Conservation (phyloP, 1,140 invertebrate species). For the Drosophila ironensis region DNA sequence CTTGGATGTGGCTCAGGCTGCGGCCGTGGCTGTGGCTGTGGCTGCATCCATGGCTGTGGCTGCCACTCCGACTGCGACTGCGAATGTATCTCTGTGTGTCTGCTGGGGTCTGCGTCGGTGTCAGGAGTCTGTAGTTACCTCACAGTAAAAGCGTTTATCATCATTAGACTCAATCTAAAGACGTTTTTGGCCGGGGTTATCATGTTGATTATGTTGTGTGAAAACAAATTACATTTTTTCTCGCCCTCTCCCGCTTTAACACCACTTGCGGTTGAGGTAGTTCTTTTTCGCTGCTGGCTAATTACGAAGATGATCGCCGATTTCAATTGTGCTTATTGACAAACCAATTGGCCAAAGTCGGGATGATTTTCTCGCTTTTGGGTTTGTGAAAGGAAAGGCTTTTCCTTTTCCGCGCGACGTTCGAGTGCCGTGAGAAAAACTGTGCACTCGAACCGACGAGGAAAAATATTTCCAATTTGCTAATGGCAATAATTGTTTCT, state of each 20-base stretch:
- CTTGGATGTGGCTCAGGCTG: constrained; percentile 4
- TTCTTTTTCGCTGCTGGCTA: constrained; percentile 58
- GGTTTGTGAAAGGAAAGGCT: constrained; percentile 70
- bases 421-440: constrained; percentile 64
- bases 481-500: constrained; percentile 74
- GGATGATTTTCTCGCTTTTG: too few relatives aligned
- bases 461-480: constrained; percentile 59
- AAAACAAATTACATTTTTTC: constrained; percentile 82
- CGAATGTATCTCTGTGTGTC: background rate
- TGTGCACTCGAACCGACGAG: constrained; percentile 32
- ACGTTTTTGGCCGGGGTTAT: constrained; percentile 80
- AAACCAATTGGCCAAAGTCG: constrained; percentile 58
- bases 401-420: constrained; percentile 34
- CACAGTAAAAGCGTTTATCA: constrained; percentile 82
- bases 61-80: background rate
- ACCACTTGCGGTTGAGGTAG: constrained; percentile 48
- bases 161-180: constrained; percentile 82
- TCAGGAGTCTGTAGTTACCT: constrained; percentile 79
- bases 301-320: constrained; percentile 63
- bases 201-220: constrained; percentile 82
- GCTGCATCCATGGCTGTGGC: background rate
- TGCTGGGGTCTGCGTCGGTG: constrained; percentile 59
- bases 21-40: constrained; percentile 1
- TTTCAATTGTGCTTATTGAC: constrained; percentile 75
- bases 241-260: constrained; percentile 55